phyloP scores from a whole-genome alignment of 2,797 vertebrate genomes.

The Capromys pilorides region DNA sequence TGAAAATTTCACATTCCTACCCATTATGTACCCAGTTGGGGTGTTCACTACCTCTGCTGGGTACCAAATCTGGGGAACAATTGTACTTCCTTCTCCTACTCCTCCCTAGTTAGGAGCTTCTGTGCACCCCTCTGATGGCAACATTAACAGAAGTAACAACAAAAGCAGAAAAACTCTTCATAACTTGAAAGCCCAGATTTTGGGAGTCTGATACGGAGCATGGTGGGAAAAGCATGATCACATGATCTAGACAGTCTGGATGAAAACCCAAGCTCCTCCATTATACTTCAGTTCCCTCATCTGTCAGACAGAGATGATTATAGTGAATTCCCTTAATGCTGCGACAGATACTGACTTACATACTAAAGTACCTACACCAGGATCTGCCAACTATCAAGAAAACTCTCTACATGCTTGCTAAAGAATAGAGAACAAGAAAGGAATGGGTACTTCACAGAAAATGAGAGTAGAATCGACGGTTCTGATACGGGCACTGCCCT shows the following conservation, averaged over 20 bases:
- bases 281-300: conserved; percentile 26
- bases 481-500: neutral
- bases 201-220: neutral
- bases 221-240: neutral
- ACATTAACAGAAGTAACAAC: neutral
- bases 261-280: neutral
- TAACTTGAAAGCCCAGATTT: neutral
- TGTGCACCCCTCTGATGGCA: neutral
- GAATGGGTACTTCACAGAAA: neutral
- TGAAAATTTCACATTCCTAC: neutral
- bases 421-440: neutral
- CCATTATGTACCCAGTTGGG: no score
- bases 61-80: neutral
- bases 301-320: neutral
- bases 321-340: neutral
- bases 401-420: neutral
- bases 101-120: neutral
- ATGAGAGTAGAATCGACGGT: neutral
- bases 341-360: neutral
- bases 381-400: neutral
- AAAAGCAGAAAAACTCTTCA: neutral
- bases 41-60: neutral
- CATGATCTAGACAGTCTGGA: neutral
- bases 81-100: neutral
- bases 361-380: neutral